Evolutionary conservation across 2,113 vertebrate genomes (phyloP).

Genomic region (Oryzias melastigma): DNA sequence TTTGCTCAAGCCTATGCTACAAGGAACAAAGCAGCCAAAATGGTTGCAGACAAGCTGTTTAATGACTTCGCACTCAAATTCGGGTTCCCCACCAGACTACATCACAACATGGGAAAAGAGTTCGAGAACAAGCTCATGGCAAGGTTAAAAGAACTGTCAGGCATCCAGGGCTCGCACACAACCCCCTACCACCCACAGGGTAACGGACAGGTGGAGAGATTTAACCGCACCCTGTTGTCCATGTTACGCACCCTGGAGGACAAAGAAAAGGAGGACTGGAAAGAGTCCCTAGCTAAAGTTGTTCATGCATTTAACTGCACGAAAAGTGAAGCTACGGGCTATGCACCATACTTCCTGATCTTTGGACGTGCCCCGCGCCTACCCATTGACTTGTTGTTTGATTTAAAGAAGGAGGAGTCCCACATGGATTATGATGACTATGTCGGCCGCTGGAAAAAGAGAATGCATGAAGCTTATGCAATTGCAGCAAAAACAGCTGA

Average conservation of each 20-base stretch:
- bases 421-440: background rate
- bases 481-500: background rate
- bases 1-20: too few relatives aligned
- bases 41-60: too few relatives aligned
- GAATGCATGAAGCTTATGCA: background rate
- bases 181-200: background rate
- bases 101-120: too few relatives aligned
- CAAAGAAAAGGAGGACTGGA: background rate
- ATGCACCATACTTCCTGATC: too few relatives aligned
- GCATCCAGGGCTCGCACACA: background rate
- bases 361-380: background rate
- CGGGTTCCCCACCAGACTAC: too few relatives aligned
- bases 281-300: conserved; percentile 1
- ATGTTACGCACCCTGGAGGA: background rate
- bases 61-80: too few relatives aligned
- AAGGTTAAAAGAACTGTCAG: conserved; percentile 2
- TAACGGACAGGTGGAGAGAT: conserved; percentile 2
- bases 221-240: background rate
- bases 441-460: background rate
- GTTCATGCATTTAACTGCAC: background rate
- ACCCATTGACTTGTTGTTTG: background rate
- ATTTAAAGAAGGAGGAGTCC: background rate
- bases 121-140: background rate
- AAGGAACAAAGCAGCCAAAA: too few relatives aligned
- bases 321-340: background rate